These are phyloP conservation scores for Avahi laniger DNA, from an alignment of 2,797 vertebrate species.

Conservation along the genomic window DNA sequence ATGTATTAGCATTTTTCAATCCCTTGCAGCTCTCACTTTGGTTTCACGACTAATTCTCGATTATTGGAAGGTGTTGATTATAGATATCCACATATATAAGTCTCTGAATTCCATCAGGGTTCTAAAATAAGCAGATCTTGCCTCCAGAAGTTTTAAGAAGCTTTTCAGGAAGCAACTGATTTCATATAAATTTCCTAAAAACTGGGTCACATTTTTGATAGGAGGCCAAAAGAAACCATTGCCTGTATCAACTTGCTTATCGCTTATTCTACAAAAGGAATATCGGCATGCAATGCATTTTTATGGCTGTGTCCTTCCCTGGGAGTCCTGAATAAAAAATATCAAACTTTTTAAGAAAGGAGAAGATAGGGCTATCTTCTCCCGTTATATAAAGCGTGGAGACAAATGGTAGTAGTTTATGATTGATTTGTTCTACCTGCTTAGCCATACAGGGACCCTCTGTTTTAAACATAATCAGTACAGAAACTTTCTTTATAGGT, in stretches of 20 bases:
- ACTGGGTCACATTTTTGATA: background rate
- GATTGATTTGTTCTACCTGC: background rate
- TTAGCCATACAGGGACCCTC: background rate
- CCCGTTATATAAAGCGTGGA: background rate
- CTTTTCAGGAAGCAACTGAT: background rate
- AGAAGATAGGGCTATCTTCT: background rate
- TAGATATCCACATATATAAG: background rate
- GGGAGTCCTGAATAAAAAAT: background rate
- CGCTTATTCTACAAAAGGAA: background rate
- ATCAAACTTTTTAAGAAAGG: background rate
- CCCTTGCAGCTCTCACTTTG: background rate
- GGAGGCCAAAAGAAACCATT: background rate
- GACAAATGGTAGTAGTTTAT: background rate
- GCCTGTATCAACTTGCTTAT: background rate
- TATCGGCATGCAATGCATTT: background rate
- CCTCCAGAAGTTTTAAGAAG: background rate
- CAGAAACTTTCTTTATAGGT: background rate
- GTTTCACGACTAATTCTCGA: background rate
- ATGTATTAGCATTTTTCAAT: background rate
- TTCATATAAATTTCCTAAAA: background rate
- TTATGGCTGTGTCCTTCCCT: background rate
- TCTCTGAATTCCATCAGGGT: background rate
- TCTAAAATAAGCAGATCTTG: background rate
- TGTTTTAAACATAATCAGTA: background rate
- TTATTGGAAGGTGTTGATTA: background rate